Conservation (phyloP, 2,113 vertebrate species). For the Upupa epops region DNA sequence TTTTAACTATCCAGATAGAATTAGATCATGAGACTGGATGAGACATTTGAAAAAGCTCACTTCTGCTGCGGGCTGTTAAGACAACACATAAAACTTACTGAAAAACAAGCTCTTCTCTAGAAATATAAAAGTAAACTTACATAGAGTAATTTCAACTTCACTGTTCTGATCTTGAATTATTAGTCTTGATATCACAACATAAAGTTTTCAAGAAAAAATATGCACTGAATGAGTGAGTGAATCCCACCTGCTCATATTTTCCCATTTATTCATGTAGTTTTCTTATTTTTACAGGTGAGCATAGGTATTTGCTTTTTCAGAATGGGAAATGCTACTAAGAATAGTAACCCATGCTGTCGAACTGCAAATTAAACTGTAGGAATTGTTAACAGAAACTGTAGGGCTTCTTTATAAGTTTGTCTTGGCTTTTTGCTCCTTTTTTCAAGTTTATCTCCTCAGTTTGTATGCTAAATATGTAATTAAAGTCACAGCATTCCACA, state of each 20-base stretch:
- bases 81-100: not conserved
- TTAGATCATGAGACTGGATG: not conserved
- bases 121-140: not conserved
- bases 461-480: slow-evolving; percentile 11
- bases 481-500: not conserved
- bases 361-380: not conserved
- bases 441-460: not conserved
- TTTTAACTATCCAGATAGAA: not conserved
- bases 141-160: not conserved
- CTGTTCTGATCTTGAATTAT: not conserved
- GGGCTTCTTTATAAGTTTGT: not conserved
- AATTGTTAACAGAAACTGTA: not conserved
- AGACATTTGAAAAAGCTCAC: not conserved
- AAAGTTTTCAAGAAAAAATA: not conserved
- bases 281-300: not conserved
- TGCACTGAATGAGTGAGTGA: not conserved
- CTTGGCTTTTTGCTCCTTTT: not conserved
- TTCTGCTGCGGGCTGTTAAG: not conserved
- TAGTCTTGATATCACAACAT: not conserved
- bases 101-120: not conserved
- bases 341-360: not conserved
- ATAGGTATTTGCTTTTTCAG: not conserved
- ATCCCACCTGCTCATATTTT: not conserved
- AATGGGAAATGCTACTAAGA: not conserved
- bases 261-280: not conserved